Evolutionary conservation across 2,888 invertebrate genomes (phyloP).

Genomic region (Troilus luridus): DNA sequence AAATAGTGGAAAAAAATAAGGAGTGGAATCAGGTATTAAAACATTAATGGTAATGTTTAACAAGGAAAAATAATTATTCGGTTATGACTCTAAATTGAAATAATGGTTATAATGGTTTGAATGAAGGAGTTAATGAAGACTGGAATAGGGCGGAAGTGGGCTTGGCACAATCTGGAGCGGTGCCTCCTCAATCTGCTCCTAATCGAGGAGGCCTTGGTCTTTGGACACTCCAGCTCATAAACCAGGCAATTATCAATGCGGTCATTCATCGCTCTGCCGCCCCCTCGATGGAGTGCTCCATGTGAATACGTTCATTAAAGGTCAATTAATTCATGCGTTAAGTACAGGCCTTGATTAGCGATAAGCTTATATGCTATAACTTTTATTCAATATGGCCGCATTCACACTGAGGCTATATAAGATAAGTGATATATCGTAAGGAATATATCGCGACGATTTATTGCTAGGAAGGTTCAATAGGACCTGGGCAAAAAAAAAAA

Average conservation of each 20-base stretch:
- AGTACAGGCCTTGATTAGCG: background rate
- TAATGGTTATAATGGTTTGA: background rate
- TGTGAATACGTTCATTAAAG: background rate
- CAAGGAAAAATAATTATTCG: background rate
- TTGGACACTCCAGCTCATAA: constrained; percentile 28
- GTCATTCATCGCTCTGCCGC: background rate
- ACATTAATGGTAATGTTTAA: too few species aligned
- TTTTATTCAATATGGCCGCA: too few species aligned
- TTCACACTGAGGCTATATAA: too few species aligned
- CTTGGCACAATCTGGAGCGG: constrained; percentile 21
- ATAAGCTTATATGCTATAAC: too few species aligned
- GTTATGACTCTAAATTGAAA: background rate
- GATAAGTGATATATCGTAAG: too few species aligned
- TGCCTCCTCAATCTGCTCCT: constrained; percentile 31
- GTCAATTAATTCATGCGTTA: background rate
- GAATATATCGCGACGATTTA: too few species aligned
- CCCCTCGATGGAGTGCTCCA: background rate
- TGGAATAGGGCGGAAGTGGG: background rate
- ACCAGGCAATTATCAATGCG: background rate
- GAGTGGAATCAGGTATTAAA: too few species aligned
- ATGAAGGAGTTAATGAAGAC: background rate
- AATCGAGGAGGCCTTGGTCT: constrained; percentile 38
- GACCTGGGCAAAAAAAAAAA: too few species aligned
- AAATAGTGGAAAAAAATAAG: too few species aligned
- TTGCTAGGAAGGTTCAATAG: too few species aligned